These are phyloP conservation scores for Brachyalestes nurse DNA, from an alignment of 2,797 vertebrate genomes.

Conservation along the genomic window DNA sequence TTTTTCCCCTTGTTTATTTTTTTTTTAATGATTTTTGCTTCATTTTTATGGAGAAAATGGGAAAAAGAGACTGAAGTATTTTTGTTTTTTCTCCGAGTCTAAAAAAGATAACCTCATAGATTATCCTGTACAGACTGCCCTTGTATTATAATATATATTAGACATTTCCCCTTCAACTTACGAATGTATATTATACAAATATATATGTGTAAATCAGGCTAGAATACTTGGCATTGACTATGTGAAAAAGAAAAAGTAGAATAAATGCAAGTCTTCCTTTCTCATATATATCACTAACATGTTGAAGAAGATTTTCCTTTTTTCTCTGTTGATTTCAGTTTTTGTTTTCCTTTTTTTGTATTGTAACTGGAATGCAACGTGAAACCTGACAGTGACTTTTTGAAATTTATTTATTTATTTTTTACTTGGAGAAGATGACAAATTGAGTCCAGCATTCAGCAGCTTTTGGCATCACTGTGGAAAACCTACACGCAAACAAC, in stretches of 20 bases:
- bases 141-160: conserved; percentile 88
- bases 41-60: conserved; percentile 78
- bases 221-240: conserved; percentile 82
- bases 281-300: conserved; percentile 75
- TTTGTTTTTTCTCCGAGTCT: conserved; percentile 73
- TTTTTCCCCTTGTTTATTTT: conserved; percentile 62
- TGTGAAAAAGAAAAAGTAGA: conserved; percentile 76
- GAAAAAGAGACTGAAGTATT: conserved; percentile 74
- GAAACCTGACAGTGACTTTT: conserved; percentile 65
- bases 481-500: conserved; percentile 60
- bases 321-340: conserved; percentile 27
- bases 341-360: conserved; percentile 45
- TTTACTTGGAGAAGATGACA: conserved; percentile 64
- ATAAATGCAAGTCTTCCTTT: conserved; percentile 87
- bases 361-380: conserved; percentile 73
- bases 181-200: conserved; percentile 89
- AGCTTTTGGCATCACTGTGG: conserved; percentile 84
- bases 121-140: conserved; percentile 85
- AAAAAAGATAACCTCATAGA: conserved; percentile 85
- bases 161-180: conserved; percentile 89
- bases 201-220: conserved; percentile 73
- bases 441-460: conserved; percentile 70
- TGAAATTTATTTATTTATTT: conserved; percentile 38
- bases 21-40: conserved; percentile 73
- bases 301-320: conserved; percentile 62